Evolutionary conservation across 2,113 vertebrate species (phyloP), one percentile per base, ranked within the genome.

Genomic region (Vanacampus margaritifer): DNA sequence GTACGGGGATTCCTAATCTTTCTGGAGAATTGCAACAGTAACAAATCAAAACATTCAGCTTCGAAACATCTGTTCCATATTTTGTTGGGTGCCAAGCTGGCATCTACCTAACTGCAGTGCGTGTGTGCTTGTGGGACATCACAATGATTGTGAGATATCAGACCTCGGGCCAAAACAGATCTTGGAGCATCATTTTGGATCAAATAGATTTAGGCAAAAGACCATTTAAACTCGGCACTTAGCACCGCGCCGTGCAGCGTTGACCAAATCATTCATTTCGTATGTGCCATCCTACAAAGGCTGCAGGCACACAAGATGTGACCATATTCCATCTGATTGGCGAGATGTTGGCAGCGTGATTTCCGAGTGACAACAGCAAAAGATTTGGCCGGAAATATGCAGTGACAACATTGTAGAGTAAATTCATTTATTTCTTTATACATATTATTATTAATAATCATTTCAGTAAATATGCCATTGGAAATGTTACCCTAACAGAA

Each of bases 31-130:
- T 82, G 75, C 71, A 64, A 68, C 75, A 80, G 75, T 53, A 68
- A 86, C 74, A 78, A 81, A 84, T 58, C 68, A 21, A 75, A 71
- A 73, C 78, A 78, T 79, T 79, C 75, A 63, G 68, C 69, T 79
- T 75, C 79, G 39, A 35, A 88, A 87, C 87, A 89, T 90, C 89
- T 91, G 90, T 74, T 88, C 13, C 61, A 21, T 70, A 67, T 43
- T 60, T 17, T 69, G 66, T 35, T 10, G 66, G 68, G 75, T 72
- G 73, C 79, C 72, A 78, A 45, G 56, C 71, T 62, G 57, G 32
- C 56, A 61, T 24, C 73, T 79, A 61, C 65, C 69, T 51, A 54
- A 69, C 54, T 56, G n/a, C 12, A 6, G 53, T 14, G 7, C n/a
- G 16, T 6, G 7, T 64, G 39, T 48, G 26, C 60, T 41, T 58